Base-by-base conservation (phyloP, 1,140 invertebrate genomes). In the Ruditapes philippinarum region DNA sequence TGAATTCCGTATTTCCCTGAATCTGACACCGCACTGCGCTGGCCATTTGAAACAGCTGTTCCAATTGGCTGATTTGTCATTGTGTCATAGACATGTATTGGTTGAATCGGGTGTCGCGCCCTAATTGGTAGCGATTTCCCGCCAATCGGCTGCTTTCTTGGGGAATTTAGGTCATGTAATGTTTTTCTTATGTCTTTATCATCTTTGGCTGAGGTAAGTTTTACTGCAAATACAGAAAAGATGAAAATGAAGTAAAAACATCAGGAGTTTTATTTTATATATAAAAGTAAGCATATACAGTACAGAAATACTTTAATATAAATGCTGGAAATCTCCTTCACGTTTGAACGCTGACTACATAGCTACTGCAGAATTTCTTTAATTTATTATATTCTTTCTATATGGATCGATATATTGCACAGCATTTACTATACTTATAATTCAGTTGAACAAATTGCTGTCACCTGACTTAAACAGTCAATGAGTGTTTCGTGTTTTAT, bases 51-150 rank as follows among this genome's bases (percentile, higher is more conserved):
- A 28, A 36, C 19, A 54, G 19, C 25, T 62, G 57, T 62, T 11
- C 25, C 22, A 3, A 79, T 74, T 86, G 70, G 84, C 36, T 76
- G 84, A 33, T 31, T 65, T 45, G 70, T 51, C 17, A 28, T 33
- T 14, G 49, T 81, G 33, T 86, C 73, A 17, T 31, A 22, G 12
- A 22, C 40, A 49, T 45, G 28, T 19, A 78, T 78, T 86, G 68
- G 70, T 68, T 86, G 84, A 31, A 88, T 88, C 22, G 76, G 76
- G 73, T 88, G 86, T 22, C 86, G 57, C 38, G 76, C 86, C 65
- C 86, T 88, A 74, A 88, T 70, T 88, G 86, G 86, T 36, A 81
- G 54, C 31, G 62, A 40, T 57, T 88, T 88, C 3, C 45, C 25
- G 17, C 38, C 62, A 36, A 74, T 31, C 40, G 84, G 70, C n/a